These are phyloP conservation scores for Cynocephalus volans DNA, from an alignment of 2,113 vertebrate species.

Conservation along the genomic window DNA sequence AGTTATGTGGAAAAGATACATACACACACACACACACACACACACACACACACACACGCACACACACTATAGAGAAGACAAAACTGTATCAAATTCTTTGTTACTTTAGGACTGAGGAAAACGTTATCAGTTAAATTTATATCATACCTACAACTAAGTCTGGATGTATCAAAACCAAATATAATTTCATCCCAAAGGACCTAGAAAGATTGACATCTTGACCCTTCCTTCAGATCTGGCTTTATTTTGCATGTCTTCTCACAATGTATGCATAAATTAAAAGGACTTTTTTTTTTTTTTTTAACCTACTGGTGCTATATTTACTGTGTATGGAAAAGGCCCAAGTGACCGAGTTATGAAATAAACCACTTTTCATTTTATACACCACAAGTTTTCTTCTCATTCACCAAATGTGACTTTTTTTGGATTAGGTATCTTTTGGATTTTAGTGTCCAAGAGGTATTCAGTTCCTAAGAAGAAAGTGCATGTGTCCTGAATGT, in stretches of 20 bases:
- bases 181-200: background rate
- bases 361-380: background rate
- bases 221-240: background rate
- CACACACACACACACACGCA: background rate
- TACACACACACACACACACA: background rate
- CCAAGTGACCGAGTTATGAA: background rate
- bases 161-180: background rate
- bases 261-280: background rate
- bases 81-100: background rate
- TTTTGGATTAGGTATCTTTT: background rate
- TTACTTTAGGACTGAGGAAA: background rate
- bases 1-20: background rate
- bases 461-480: background rate
- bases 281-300: background rate
- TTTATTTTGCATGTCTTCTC: background rate
- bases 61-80: background rate
- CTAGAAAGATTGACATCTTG: background rate
- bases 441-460: background rate
- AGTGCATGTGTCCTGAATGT: background rate
- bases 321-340: background rate
- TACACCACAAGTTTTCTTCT: background rate
- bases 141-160: too few relatives aligned
- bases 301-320: background rate
- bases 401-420: background rate
- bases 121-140: too few relatives aligned